These are phyloP conservation scores for Archaeoteleia sp. DNA, from an alignment of 2,888 invertebrate genomes.

Conservation along the genomic window DNA sequence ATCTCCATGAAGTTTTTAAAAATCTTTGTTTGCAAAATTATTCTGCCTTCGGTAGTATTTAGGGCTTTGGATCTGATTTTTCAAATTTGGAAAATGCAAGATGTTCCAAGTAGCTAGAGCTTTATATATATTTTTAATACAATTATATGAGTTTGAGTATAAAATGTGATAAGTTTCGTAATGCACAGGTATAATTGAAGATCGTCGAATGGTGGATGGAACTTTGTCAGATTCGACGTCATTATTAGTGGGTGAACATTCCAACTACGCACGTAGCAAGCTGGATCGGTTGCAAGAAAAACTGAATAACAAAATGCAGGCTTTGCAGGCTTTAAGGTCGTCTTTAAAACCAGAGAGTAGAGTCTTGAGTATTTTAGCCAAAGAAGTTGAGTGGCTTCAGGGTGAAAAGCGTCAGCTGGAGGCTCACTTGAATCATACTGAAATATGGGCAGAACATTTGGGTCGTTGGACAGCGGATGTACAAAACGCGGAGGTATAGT, in stretches of 20 bases:
- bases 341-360: constrained; percentile 90
- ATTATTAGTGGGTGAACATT: constrained; percentile 86
- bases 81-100: too few relatives aligned
- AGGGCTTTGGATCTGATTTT: too few relatives aligned
- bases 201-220: constrained; percentile 65
- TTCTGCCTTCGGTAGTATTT: not conserved
- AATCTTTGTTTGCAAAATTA: not conserved
- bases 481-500: constrained; percentile 87
- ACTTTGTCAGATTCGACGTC: constrained; percentile 66
- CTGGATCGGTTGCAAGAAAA: constrained; percentile 89
- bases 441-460: constrained; percentile 92
- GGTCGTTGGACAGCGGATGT: constrained; percentile 92
- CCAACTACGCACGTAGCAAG: constrained; percentile 87
- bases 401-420: constrained; percentile 88
- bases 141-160: too few relatives aligned
- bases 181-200: constrained; percentile 63
- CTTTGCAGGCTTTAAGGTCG: constrained; percentile 87
- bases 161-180: too few relatives aligned
- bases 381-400: constrained; percentile 88
- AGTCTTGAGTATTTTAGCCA: constrained; percentile 85
- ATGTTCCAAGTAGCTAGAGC: too few relatives aligned
- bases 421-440: constrained; percentile 89
- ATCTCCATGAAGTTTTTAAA: constrained; percentile 2
- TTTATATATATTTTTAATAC: not conserved
- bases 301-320: constrained; percentile 88